Percentiles rank a stretch among this genome's conserved stretches.
Evolutionary conservation across 2,888 invertebrate species (phyloP).

Genomic region (Macropis europaea): DNA sequence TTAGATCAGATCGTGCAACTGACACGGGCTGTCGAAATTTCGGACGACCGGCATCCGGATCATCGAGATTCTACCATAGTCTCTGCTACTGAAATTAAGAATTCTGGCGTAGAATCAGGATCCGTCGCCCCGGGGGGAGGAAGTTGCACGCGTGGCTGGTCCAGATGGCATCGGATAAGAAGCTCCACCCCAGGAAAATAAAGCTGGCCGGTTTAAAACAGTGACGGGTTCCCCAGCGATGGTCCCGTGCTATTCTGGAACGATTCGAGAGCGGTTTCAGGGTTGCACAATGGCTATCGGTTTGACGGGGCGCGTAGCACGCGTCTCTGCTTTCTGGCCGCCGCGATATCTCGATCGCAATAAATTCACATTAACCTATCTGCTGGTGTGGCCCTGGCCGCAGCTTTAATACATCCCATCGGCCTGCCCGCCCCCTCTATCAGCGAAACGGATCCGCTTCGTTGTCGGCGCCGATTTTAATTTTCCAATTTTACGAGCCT

Average conservation of each 20-base stretch:
- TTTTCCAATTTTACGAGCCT: constrained; percentile 61
- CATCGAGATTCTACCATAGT: neutral
- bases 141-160: constrained; percentile 28
- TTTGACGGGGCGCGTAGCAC: constrained; percentile 70
- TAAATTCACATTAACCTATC: constrained; percentile 80
- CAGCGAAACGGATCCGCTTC: constrained; percentile 39
- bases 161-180: constrained; percentile 31
- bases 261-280: constrained; percentile 55
- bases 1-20: no score
- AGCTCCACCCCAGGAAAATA: constrained; percentile 50
- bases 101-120: no score
- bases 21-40: neutral
- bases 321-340: constrained; percentile 73
- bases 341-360: constrained; percentile 75
- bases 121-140: constrained; percentile 12
- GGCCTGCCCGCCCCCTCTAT: constrained; percentile 14
- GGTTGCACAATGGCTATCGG: constrained; percentile 68
- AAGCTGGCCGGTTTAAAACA: constrained; percentile 70
- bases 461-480: constrained; percentile 65
- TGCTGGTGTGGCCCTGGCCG: constrained; percentile 67
- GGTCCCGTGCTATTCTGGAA: constrained; percentile 9
- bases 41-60: neutral
- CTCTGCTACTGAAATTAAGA: constrained; percentile 25
- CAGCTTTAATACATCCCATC: constrained; percentile 65
- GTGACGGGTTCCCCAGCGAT: constrained; percentile 20